A percentile compares a stretch with the other conserved stretches of the same genome.
Evolutionary conservation across 2,113 vertebrate species (phyloP).

Genomic region (Paramisgurnus dabryanus): DNA sequence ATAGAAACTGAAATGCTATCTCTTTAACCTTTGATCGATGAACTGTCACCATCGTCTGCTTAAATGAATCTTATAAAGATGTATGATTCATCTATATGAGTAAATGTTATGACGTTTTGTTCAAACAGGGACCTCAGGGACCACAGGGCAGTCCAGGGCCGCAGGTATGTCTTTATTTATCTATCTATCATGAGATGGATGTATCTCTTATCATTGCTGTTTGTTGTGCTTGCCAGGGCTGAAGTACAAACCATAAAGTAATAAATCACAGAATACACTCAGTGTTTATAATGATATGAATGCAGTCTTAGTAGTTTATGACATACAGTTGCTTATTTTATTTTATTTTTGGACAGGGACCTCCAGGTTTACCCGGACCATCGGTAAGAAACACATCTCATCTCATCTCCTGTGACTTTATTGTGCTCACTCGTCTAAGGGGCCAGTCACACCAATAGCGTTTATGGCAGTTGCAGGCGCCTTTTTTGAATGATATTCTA

Average conservation of each 20-base stretch:
- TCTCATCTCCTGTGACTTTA: background rate
- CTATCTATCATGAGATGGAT: too few species aligned
- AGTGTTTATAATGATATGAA: background rate
- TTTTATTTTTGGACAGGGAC: conserved; percentile 76
- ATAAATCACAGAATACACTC: background rate
- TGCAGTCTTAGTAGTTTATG: conserved; percentile 34
- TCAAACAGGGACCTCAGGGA: conserved; percentile 88
- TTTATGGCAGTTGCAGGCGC: too few species aligned
- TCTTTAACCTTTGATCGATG: too few species aligned
- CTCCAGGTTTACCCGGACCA: conserved; percentile 84
- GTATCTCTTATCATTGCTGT: background rate
- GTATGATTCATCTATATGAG: background rate
- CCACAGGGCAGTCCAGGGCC: conserved; percentile 84
- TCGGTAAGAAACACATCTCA: conserved; percentile 75
- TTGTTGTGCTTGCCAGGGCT: too few species aligned
- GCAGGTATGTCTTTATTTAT: conserved; percentile 78
- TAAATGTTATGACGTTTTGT: conserved; percentile 1
- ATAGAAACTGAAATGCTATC: too few species aligned
- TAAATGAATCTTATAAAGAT: too few species aligned
- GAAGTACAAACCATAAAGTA: too few species aligned
- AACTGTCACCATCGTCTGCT: too few species aligned
- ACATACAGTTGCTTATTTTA: conserved; percentile 15
- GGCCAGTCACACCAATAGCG: too few species aligned
- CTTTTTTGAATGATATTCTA: too few species aligned
- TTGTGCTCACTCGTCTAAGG: background rate